A percentile compares a stretch with the other conserved stretches of the same genome.
Conservation (phyloP, 2,113 vertebrate species). For the Daubentonia madagascariensis region DNA sequence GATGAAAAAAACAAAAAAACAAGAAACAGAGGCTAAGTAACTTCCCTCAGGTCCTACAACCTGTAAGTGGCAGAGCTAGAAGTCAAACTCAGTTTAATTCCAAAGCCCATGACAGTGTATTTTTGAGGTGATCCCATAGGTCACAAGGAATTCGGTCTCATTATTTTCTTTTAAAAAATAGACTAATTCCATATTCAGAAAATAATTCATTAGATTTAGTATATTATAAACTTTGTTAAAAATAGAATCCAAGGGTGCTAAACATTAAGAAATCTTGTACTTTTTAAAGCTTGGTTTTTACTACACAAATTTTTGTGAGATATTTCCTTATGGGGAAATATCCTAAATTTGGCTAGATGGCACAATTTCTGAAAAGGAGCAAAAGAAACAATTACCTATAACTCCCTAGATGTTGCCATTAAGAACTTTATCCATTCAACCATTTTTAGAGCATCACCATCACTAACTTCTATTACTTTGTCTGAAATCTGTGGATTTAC, state of each 20-base stretch:
- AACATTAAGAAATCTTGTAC: background rate
- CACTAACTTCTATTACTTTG: background rate
- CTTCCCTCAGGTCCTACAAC: background rate
- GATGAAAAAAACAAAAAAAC: background rate
- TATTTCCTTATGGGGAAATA: background rate
- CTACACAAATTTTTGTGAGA: background rate
- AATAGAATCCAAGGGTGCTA: background rate
- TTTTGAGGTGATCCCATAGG: background rate
- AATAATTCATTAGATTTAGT: background rate
- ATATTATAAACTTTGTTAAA: background rate
- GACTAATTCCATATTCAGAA: background rate
- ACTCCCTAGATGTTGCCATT: background rate
- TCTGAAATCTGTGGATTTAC: background rate
- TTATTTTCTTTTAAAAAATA: constrained; percentile 24
- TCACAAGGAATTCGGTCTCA: background rate
- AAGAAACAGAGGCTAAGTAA: background rate
- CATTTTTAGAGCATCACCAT: background rate
- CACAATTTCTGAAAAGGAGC: background rate
- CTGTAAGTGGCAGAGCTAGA: background rate
- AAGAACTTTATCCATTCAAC: background rate
- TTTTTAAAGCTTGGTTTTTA: background rate
- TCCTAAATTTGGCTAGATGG: background rate
- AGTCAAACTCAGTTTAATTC: background rate
- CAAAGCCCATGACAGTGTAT: background rate
- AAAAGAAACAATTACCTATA: background rate